phyloP scores from a whole-genome alignment of 2,113 vertebrate genomes.

The Porphyrio hochstetteri region DNA sequence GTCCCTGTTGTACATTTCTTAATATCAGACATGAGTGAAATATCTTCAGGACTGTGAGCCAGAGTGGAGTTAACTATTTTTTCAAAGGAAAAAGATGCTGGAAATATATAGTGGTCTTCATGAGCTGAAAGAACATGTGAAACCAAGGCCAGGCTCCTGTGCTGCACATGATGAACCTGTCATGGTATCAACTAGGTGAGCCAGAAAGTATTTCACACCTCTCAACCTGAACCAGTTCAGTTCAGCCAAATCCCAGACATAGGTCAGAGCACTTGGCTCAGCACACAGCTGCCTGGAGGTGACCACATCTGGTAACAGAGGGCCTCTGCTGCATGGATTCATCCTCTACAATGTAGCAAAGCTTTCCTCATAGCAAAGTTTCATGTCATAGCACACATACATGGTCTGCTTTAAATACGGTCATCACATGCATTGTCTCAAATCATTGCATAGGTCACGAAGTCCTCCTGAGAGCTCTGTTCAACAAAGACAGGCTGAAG shows the following conservation, averaged over 20 bases:
- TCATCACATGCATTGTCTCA: background rate
- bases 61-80: constrained; percentile 31
- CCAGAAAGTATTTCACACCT: background rate
- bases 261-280: background rate
- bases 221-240: background rate
- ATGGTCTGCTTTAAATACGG: background rate
- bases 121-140: background rate
- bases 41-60: constrained; percentile 26
- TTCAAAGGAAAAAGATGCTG: constrained; percentile 8
- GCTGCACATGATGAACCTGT: background rate
- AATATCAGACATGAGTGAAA: constrained; percentile 45
- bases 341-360: background rate
- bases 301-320: background rate
- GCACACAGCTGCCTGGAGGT: background rate
- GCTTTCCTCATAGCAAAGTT: background rate
- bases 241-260: background rate
- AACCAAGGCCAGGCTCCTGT: background rate
- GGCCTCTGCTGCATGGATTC: background rate
- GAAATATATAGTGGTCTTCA: background rate
- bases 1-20: constrained; percentile 27
- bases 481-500: background rate
- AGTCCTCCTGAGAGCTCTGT: background rate
- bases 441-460: background rate
- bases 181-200: accelerated
- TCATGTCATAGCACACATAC: accelerated